Base-by-base conservation (phyloP, 2,888 invertebrate species). In the Aproaerema taeniolella region DNA sequence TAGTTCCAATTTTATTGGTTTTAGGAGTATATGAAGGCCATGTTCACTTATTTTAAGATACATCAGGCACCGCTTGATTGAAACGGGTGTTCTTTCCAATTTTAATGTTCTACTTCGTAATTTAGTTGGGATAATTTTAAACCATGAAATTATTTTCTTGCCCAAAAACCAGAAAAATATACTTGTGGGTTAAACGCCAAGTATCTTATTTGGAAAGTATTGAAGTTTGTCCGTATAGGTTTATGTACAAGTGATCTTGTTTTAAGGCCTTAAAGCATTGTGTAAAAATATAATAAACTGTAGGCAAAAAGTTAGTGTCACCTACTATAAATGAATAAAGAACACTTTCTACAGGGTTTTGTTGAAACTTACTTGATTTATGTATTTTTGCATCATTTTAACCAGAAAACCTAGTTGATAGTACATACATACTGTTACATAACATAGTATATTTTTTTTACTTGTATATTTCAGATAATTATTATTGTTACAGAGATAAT, bases 361-460 rank as follows among this genome's bases (percentile, higher is more conserved):
- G 50, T 63, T 62, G 40, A 44, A 50, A 50, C 26, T 30, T 39
- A 43, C 47, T 53, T 54, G 44, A 16, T 48, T 47, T 45, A 16
- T 41, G 41, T 54, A 60, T 44, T 52, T 56, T 64, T 56, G 52
- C 60, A 59, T 63, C 58, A 44, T 39, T 68, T 66, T 51, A 53
- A 55, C 51, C 50, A 42, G 42, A 63, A 66, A 67, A 63, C 53
- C 58, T 77, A 76, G 76, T 66, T 67, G 53, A 68, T 76, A 74
- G 66, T 71, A 73, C 62, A 61, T 59, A 72, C 63, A 58, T 58
- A 62, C 61, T 69, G 70, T 70, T 70, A 67, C 69, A 77, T 76
- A 60, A 80, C 70, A 75, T 79, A 73, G 77, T 81, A 80, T 80
- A 80, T 82, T 75, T 81, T 80, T 79, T 81, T 82, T 80, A 79